These are phyloP conservation scores for Pyralis farinalis DNA, from an alignment of 2,888 invertebrate species.

Conservation along the genomic window DNA sequence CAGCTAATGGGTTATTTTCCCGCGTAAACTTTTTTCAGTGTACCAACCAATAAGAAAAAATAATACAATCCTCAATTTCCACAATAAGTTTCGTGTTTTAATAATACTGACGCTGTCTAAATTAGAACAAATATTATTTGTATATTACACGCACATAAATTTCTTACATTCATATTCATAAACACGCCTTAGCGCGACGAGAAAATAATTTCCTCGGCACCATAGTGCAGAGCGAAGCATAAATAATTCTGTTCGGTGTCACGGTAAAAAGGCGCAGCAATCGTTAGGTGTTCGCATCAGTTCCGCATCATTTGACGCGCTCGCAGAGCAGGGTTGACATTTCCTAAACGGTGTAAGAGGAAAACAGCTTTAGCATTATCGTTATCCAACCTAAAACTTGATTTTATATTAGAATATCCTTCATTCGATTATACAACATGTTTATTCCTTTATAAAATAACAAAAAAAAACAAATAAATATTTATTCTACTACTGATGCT, in stretches of 20 bases:
- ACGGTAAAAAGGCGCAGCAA: conserved; percentile 49
- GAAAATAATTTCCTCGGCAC: conserved; percentile 22
- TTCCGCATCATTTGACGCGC: conserved; percentile 55
- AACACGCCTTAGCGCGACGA: conserved; percentile 5
- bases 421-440: no score
- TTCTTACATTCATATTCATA: neutral
- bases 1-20: no score
- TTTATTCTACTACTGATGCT: neutral
- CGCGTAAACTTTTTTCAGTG: no score
- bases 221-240: conserved; percentile 38
- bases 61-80: no score
- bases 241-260: conserved; percentile 40
- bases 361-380: neutral
- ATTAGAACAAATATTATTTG: neutral
- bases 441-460: no score
- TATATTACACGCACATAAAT: neutral
- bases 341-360: conserved; percentile 9
- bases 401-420: neutral
- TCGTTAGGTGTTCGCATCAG: conserved; percentile 59
- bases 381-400: neutral
- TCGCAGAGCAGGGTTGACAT: conserved; percentile 17
- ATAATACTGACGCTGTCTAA: no score
- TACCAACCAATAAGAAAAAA: no score
- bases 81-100: no score
- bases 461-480: no score